phyloP scores from a whole-genome alignment of 2,113 vertebrate genomes.

The Lagopus leucura region DNA sequence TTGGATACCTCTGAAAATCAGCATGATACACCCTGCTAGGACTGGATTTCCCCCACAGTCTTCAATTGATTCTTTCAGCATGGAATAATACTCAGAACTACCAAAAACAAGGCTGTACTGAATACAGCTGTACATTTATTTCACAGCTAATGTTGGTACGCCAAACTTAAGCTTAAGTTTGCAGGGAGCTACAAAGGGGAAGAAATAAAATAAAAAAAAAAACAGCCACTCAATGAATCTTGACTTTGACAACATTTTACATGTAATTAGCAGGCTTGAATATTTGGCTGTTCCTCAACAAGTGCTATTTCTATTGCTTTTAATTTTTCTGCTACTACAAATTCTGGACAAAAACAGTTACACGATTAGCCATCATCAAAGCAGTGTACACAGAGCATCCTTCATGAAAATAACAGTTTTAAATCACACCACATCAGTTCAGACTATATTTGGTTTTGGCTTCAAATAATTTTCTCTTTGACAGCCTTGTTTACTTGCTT shows the following conservation, averaged over 20 bases:
- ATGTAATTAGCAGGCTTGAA: not conserved
- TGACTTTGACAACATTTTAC: not conserved
- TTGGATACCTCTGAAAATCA: not conserved
- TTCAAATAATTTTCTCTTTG: not conserved
- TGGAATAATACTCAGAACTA: not conserved
- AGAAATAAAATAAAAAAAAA: not conserved
- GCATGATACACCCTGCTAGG: accelerated
- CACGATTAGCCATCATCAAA: not conserved
- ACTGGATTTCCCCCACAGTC: not conserved
- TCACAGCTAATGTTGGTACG: not conserved
- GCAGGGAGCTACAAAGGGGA: not conserved
- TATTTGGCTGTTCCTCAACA: not conserved
- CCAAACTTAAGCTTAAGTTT: not conserved
- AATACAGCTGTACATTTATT: not conserved
- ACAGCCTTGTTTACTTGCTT: not conserved
- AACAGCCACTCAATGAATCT: not conserved
- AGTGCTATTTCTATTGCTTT: not conserved
- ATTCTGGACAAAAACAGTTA: not conserved
- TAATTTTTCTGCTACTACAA: not conserved
- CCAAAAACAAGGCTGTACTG: not conserved
- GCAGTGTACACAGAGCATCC: not conserved
- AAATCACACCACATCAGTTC: not conserved
- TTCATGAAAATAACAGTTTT: not conserved
- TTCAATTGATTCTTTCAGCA: not conserved
- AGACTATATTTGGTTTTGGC: not conserved